Base-by-base conservation (phyloP, 2,888 invertebrate genomes). In the Mycalesis mineus region DNA sequence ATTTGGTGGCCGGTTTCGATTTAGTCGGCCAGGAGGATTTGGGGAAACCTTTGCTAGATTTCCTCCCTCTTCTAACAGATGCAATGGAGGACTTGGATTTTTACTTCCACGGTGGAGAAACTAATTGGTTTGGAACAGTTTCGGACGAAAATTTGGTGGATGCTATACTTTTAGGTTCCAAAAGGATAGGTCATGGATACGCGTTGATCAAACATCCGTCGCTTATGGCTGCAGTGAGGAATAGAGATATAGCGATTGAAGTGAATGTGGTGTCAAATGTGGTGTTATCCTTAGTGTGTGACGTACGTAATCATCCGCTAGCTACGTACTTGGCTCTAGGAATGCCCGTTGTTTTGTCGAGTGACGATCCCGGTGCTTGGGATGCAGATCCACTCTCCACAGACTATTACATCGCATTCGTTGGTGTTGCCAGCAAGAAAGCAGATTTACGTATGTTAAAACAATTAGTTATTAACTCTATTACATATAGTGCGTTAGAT, bases 71-170 rank as follows among this genome's bases (percentile, higher is more conserved):
- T 52, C 71, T 95, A 22, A 69, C 87, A 11, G 74, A 83, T 36
- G 77, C 90, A 0, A 88, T 91, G 39, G 78, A 88, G 0, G 78
- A 90, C 1, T 82, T 95, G 11, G 88, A 92, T 47, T 94, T 92
- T 68, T 95, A 92, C 70, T 94, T 96, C 65, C 96, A 96, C 72
- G 94, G 94, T 0, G 96, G 95, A 0, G 96, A 96, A 80, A 95
- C 96, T 0, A 92, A 94, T 69, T 94, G 95, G 94, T 91, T 88
- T 64, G 95, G 92, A 7, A 85, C 84, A 7, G 67, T 85, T 0
- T 88, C 92, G 0, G 96, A 96, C 72, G 92, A 93, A 65, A 96
- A 96, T 77, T 78, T 96, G 29, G 78, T 95, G 11, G 96, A 96
- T 71, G 96, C 96, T 0, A 82, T 96, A 22, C 78, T 96, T 9